Evolutionary conservation across 2,797 vertebrate species (phyloP).

Genomic region (Poeciliopsis infans): DNA sequence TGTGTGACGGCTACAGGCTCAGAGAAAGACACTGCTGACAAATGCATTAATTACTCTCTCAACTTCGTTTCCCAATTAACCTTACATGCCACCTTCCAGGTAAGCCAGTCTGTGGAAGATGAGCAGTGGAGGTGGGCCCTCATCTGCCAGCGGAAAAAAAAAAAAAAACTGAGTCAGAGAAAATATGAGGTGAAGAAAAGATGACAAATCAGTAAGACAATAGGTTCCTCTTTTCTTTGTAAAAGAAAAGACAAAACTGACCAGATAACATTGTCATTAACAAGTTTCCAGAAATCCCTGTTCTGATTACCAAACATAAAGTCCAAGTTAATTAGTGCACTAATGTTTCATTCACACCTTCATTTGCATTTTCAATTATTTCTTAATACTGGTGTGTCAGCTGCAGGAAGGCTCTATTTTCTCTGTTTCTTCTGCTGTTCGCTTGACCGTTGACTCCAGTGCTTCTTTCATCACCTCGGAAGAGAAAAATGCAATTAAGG

Average conservation of each 20-base stretch:
- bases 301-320: constrained; percentile 59
- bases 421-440: constrained; percentile 31
- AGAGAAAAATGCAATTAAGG: constrained; percentile 30
- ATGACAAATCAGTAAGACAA: constrained; percentile 62
- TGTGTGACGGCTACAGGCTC: constrained; percentile 60
- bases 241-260: constrained; percentile 50
- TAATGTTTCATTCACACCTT: constrained; percentile 49
- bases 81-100: constrained; percentile 75
- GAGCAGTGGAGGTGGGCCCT: constrained; percentile 27
- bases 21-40: constrained; percentile 80
- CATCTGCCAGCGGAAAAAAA: constrained; percentile 32
- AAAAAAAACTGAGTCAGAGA: constrained; percentile 42
- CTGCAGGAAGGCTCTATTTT: constrained; percentile 28
- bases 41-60: constrained; percentile 82
- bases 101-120: constrained; percentile 50
- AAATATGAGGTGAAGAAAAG: constrained; percentile 51
- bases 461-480: constrained; percentile 25
- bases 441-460: constrained; percentile 40
- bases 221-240: constrained; percentile 44
- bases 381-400: constrained; percentile 40
- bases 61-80: constrained; percentile 80
- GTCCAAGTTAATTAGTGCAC: constrained; percentile 68
- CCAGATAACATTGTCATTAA: constrained; percentile 71
- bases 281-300: constrained; percentile 35
- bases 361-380: constrained; percentile 62